phyloP scores from a whole-genome alignment of 2,888 invertebrate genomes.

The Tiliacea aurago region DNA sequence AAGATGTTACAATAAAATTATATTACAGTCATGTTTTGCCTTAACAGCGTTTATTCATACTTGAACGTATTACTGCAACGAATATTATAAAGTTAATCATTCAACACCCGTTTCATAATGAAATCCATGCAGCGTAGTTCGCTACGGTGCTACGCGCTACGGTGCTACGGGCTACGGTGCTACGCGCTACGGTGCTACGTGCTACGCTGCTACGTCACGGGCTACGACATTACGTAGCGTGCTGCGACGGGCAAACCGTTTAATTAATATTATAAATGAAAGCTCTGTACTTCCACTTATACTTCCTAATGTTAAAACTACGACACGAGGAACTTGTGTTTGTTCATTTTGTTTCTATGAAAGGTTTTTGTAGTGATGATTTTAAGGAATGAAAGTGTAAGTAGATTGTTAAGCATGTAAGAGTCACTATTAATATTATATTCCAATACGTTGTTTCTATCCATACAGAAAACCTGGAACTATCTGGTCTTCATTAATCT shows the following conservation, averaged over 20 bases:
- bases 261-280: conserved; percentile 6
- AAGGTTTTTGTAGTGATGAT: neutral
- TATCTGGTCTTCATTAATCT: neutral
- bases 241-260: too few species aligned
- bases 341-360: neutral
- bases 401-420: neutral
- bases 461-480: too few species aligned
- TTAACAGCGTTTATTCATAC: too few species aligned
- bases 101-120: neutral
- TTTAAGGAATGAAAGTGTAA: neutral
- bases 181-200: neutral
- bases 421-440: neutral
- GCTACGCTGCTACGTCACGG: conserved; percentile 3
- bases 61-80: neutral
- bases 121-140: neutral
- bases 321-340: neutral
- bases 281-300: neutral
- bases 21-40: too few species aligned
- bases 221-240: conserved; percentile 8
- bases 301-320: neutral
- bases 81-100: neutral
- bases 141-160: conserved; percentile 14
- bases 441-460: neutral
- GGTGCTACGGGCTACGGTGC: neutral
- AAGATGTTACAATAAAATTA: too few species aligned